Base-by-base conservation (phyloP, 2,797 vertebrate genomes). In the Helostoma temminkii region DNA sequence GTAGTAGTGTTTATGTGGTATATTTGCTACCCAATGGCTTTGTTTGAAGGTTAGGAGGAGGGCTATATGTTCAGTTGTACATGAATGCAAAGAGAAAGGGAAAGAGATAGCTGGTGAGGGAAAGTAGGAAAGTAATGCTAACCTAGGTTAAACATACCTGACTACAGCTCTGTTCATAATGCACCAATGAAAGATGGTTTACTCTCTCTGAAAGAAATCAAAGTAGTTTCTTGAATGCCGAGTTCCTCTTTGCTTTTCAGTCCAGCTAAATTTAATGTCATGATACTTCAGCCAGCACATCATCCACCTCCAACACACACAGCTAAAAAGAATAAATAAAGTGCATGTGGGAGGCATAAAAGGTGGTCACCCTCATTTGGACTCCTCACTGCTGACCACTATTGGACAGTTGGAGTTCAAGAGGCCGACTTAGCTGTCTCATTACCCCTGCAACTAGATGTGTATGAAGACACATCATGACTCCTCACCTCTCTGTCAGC, bases 391-490 rank as follows among this genome's bases (percentile, higher is more conserved):
- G n/a, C 47, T 66, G 74, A 85, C 80, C 72, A 16, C 64, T 65
- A 72, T 79, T 67, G 80, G 81, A 78, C 83, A 87, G 64, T 74
- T 78, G 69, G 80, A 75, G 69, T 83, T 80, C 5, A 30, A 80
- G 69, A 82, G 82, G 74, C 75, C 58, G 58, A 25, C 52, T 43
- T 53, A 76, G 74, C 80, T 87, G 86, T 82, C 85, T 90, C 86
- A 89, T 93, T 91, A 91, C 74, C 36, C 41, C 57, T 61, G 80
- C 64, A 72, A 81, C 47, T 25, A 74, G 73, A 78, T 58, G 46
- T 68, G 72, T 63, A 66, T 69, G 64, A 69, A 70, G 80, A 75
- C 68, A 71, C 74, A 77, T 81, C 68, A 60, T 58, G 54, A 76
- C 72, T 76, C 72, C 69, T 70, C 72, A 76, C 74, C 75, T 74